phyloP scores from a whole-genome alignment of 2,113 vertebrate genomes.

The Carassius gibelio region DNA sequence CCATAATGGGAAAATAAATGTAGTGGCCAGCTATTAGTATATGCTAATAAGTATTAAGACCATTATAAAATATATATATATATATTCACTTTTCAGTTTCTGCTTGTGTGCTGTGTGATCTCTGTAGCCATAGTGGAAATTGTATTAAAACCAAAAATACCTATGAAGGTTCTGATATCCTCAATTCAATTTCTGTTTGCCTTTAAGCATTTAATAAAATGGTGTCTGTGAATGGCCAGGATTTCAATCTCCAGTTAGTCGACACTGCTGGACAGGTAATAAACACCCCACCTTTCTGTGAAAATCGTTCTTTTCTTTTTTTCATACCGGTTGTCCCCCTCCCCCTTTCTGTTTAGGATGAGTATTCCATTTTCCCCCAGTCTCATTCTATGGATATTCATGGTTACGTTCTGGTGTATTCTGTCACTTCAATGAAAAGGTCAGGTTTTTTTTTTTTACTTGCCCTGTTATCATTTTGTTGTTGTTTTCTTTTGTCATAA shows the following conservation, averaged over 20 bases:
- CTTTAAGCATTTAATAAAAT: constrained; percentile 81
- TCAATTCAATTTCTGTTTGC: constrained; percentile 41
- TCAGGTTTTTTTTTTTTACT: constrained; percentile 57
- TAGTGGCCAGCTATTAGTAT: not conserved
- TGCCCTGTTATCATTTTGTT: not conserved
- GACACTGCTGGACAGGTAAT: constrained; percentile 85
- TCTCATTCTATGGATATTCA: constrained; percentile 85
- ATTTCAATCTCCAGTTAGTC: constrained; percentile 86
- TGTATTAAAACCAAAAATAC: not conserved
- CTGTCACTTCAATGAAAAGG: constrained; percentile 84
- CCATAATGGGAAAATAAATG: not conserved
- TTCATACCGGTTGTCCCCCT: constrained; percentile 7
- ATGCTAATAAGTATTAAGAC: not conserved
- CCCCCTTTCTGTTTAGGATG: constrained; percentile 73
- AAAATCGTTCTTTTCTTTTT: not conserved
- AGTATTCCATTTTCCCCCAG: constrained; percentile 85
- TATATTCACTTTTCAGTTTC: not conserved
- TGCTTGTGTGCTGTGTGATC: not conserved
- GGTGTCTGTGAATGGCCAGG: constrained; percentile 80
- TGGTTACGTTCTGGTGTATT: constrained; percentile 84
- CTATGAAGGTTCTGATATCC: not conserved
- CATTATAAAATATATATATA: not conserved
- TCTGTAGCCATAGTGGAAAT: not conserved
- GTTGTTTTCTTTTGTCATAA: not conserved
- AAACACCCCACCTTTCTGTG: not conserved